Conservation (phyloP, 2,797 vertebrate genomes). For the Gadopsis bispinosus region DNA sequence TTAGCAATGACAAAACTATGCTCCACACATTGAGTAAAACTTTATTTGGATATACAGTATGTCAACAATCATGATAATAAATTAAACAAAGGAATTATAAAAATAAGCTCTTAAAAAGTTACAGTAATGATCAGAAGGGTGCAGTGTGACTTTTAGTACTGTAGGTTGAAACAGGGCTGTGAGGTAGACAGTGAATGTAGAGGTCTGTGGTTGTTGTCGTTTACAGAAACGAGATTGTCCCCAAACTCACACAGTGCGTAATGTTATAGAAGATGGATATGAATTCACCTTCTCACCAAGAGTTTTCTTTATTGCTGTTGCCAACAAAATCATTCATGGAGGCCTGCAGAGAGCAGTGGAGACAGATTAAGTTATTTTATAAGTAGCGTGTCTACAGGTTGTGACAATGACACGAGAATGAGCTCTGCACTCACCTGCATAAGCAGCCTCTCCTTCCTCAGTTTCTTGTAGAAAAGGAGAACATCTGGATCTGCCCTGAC, state of each 20-base stretch:
- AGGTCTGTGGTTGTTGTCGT: not conserved
- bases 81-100: slow-evolving; percentile 38
- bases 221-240: not conserved
- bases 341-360: slow-evolving; percentile 69
- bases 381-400: not conserved
- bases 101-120: slow-evolving; percentile 23
- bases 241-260: slow-evolving; percentile 69
- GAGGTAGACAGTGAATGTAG: not conserved
- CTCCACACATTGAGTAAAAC: slow-evolving; percentile 4
- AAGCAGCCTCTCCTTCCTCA: slow-evolving; percentile 85
- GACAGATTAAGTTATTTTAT: not conserved
- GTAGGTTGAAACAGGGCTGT: not conserved
- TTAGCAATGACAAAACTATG: not conserved
- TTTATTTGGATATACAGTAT: slow-evolving; percentile 57
- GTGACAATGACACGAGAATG: not conserved
- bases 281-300: slow-evolving; percentile 44
- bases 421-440: slow-evolving; percentile 80
- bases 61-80: slow-evolving; percentile 39
- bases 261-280: not conserved
- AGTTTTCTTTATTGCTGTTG: slow-evolving; percentile 77
- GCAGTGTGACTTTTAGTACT: slow-evolving; percentile 48
- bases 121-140: slow-evolving; percentile 53
- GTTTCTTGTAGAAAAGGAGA: slow-evolving; percentile 88
- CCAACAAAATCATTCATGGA: slow-evolving; percentile 82
- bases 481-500: slow-evolving; percentile 91